A percentile compares a stretch with the other conserved stretches of the same genome.
These are phyloP conservation scores for Crepidodera aurea DNA, from an alignment of 2,888 invertebrate genomes.

Conservation along the genomic window DNA sequence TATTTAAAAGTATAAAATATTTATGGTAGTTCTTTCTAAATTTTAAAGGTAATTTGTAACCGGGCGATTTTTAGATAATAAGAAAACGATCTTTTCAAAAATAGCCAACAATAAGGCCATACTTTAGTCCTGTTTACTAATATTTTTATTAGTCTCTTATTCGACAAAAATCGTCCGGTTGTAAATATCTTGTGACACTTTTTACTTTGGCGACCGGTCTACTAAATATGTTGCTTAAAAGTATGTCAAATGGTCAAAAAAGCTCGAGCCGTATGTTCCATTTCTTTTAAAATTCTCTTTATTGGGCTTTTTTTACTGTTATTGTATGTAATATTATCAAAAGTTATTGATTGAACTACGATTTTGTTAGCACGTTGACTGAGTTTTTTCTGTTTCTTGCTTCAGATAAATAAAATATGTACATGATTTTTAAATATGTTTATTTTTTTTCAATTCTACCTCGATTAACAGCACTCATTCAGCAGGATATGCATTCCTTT, in stretches of 20 bases:
- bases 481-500: too few species aligned
- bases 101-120: not conserved
- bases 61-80: not conserved
- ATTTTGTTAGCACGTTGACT: not conserved
- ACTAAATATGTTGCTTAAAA: slow-evolving; percentile 45
- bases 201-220: slow-evolving; percentile 13
- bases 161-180: not conserved
- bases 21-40: not conserved
- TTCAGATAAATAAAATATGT: slow-evolving; percentile 6
- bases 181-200: not conserved
- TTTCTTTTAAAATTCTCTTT: not conserved
- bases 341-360: not conserved
- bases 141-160: not conserved
- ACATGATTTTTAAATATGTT: not conserved
- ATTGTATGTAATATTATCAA: not conserved
- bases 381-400: not conserved
- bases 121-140: not conserved
- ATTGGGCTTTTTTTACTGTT: not conserved
- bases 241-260: slow-evolving; percentile 12
- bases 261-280: not conserved
- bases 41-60: slow-evolving; percentile 23
- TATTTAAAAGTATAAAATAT: slow-evolving; percentile 25
- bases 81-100: not conserved
- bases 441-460: not conserved
- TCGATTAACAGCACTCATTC: too few species aligned